These are phyloP conservation scores for Xenentodon cancila DNA, from an alignment of 2,797 vertebrate species.

Conservation along the genomic window DNA sequence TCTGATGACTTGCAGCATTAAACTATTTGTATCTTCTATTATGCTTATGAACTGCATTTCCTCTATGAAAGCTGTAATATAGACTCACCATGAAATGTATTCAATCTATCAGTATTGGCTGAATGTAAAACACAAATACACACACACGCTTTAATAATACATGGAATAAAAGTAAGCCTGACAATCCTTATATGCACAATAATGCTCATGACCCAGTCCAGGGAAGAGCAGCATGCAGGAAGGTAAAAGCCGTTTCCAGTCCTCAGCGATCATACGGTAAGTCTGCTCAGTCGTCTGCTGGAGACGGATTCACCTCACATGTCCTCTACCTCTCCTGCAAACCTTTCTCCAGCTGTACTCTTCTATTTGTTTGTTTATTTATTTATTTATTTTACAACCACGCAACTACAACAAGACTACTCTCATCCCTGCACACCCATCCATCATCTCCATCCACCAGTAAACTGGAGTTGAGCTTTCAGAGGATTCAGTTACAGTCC, in stretches of 20 bases:
- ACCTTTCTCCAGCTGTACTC: conserved; percentile 36
- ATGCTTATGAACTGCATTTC: too few species aligned
- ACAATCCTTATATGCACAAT: conserved; percentile 18
- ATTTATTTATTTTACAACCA: conserved; percentile 40
- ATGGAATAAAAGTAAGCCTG: conserved; percentile 20
- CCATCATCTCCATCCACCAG: conserved; percentile 56
- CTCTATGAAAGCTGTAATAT: not conserved
- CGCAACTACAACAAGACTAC: conserved; percentile 25
- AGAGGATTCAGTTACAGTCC: conserved; percentile 79
- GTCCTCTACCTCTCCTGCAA: conserved; percentile 32
- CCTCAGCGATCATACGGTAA: conserved; percentile 10
- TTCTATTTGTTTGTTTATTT: conserved; percentile 39
- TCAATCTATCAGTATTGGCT: not conserved
- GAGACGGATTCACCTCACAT: conserved; percentile 40
- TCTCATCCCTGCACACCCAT: conserved; percentile 43
- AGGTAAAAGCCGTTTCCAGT: conserved; percentile 30
- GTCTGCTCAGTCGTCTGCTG: conserved; percentile 15
- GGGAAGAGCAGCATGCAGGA: conserved; percentile 21
- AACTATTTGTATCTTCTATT: too few species aligned
- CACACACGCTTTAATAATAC: conserved; percentile 6
- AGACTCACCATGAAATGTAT: too few species aligned
- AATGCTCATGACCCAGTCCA: conserved; percentile 46
- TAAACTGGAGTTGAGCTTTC: conserved; percentile 65
- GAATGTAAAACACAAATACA: not conserved
- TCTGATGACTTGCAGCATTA: too few species aligned